These are phyloP conservation scores for Artemia sinica DNA, from an alignment of 2,888 invertebrate genomes.

Conservation along the genomic window DNA sequence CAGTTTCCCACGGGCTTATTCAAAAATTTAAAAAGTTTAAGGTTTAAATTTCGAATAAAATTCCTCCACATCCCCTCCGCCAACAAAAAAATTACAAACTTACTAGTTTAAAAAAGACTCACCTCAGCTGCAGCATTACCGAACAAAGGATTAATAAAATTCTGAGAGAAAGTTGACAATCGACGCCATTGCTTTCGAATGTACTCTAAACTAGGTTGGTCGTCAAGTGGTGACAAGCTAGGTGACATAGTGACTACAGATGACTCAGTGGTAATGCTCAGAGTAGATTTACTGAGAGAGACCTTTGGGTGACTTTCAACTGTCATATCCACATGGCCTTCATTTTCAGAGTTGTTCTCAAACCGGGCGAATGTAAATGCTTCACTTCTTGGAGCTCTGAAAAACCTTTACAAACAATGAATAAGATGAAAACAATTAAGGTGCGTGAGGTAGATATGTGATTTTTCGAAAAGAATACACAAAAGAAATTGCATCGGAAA, in stretches of 20 bases:
- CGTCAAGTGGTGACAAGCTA: not conserved
- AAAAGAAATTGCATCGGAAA: too few species aligned
- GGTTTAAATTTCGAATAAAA: too few species aligned
- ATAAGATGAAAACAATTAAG: too few species aligned
- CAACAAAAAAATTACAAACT: too few species aligned
- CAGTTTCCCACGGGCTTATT: too few species aligned
- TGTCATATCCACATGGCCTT: not conserved
- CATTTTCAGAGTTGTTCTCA: not conserved
- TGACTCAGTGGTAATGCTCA: not conserved
- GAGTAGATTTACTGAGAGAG: not conserved
- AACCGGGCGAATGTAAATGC: conserved; percentile 11
- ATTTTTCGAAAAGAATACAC: too few species aligned
- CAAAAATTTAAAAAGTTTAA: too few species aligned
- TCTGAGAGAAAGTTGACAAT: conserved; percentile 1
- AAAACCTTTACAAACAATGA: not conserved
- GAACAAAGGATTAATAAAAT: conserved; percentile 1
- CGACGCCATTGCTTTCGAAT: not conserved
- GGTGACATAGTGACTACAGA: not conserved
- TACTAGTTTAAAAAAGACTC: not conserved
- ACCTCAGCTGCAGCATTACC: conserved; percentile 9
- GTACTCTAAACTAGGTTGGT: not conserved
- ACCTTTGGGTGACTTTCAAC: not conserved
- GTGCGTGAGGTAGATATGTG: too few species aligned
- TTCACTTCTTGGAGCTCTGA: not conserved
- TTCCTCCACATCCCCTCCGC: too few species aligned